Conservation (phyloP, 2,113 vertebrate genomes). For the Ictidomys tridecemlineatus region DNA sequence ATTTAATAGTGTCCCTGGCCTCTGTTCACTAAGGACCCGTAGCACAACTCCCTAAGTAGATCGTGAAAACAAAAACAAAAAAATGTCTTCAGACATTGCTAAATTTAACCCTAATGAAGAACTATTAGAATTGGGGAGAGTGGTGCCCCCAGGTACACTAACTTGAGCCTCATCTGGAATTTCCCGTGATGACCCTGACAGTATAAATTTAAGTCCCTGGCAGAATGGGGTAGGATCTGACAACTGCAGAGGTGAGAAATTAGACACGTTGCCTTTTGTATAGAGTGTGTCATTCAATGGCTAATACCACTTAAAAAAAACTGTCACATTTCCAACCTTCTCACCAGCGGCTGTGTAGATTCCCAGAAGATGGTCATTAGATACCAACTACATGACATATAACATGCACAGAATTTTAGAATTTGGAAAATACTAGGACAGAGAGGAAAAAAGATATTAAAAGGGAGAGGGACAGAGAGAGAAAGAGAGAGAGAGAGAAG, state of each 20-base stretch:
- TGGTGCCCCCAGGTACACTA: background rate
- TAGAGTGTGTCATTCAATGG: slow-evolving; percentile 1
- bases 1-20: background rate
- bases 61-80: background rate
- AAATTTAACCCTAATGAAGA: background rate
- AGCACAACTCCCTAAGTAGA: background rate
- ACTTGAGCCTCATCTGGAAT: background rate
- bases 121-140: background rate
- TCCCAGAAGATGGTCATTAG: slow-evolving; percentile 45
- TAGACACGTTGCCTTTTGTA: slow-evolving; percentile 55
- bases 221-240: slow-evolving; percentile 11
- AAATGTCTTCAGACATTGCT: background rate
- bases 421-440: background rate
- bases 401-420: background rate
- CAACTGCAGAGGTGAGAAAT: slow-evolving; percentile 53
- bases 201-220: slow-evolving; percentile 36
- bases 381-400: background rate
- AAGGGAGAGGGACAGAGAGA: accelerated
- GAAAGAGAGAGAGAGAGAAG: background rate
- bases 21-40: background rate
- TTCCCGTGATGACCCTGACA: background rate
- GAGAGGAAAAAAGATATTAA: background rate
- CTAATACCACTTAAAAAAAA: slow-evolving; percentile 23
- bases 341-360: slow-evolving; percentile 39
- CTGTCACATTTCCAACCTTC: slow-evolving; percentile 53